A percentile compares a stretch with the other conserved stretches of the same genome.
Evolutionary conservation across 2,113 vertebrate species (phyloP).

Genomic region (Smithornis capensis): DNA sequence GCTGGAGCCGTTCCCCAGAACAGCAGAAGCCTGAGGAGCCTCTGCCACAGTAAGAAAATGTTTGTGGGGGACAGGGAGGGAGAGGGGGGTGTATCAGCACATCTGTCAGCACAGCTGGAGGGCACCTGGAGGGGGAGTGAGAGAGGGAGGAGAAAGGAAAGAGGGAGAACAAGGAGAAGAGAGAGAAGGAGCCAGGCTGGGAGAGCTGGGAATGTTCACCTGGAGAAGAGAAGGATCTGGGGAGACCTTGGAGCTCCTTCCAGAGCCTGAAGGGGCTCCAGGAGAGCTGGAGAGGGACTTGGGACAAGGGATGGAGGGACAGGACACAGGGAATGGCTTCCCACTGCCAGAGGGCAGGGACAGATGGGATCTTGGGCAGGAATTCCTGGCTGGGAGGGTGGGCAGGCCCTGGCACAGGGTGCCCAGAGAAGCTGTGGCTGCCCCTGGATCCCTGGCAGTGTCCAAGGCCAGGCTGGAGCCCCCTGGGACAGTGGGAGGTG

Average conservation of each 20-base stretch:
- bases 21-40: background rate
- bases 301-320: fast-evolving
- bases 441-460: background rate
- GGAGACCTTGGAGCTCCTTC: fast-evolving
- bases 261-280: background rate
- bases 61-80: background rate
- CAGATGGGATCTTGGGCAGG: background rate
- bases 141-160: background rate
- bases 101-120: background rate
- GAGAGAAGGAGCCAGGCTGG: too few relatives aligned
- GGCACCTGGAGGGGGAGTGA: background rate
- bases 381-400: background rate
- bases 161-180: background rate
- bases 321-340: background rate
- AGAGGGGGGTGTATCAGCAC: background rate
- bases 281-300: background rate
- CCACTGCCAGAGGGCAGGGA: background rate
- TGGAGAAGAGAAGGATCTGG: background rate
- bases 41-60: background rate
- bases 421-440: background rate
- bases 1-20: background rate
- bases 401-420: background rate
- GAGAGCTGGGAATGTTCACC: fast-evolving
- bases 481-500: background rate
- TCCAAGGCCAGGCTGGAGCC: background rate